Percentiles rank a stretch among this genome's conserved stretches.
These are phyloP conservation scores for Semicossyphus pulcher DNA, from an alignment of 2,113 vertebrate genomes.

Conservation along the genomic window DNA sequence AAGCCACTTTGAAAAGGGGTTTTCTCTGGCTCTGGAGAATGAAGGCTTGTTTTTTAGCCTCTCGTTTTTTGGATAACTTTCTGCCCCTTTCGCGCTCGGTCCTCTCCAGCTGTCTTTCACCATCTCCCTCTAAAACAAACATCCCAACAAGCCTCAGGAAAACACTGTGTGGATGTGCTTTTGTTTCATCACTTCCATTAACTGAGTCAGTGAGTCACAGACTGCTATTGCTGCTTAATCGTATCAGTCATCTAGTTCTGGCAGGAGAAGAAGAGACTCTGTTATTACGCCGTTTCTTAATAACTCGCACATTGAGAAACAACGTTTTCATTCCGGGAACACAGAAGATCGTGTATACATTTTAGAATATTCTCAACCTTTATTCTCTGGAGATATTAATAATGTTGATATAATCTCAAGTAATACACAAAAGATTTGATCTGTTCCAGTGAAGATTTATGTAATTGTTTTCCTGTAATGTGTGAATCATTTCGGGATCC, in stretches of 20 bases:
- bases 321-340: conserved; percentile 63
- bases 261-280: conserved; percentile 64
- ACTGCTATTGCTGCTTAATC: conserved; percentile 71
- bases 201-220: conserved; percentile 73
- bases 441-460: background rate
- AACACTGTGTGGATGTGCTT: conserved; percentile 37
- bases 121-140: conserved; percentile 61
- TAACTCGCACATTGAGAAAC: conserved; percentile 61
- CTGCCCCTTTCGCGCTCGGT: conserved; percentile 29
- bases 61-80: conserved; percentile 42
- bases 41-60: conserved; percentile 55
- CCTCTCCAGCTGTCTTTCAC: conserved; percentile 55
- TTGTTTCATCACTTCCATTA: conserved; percentile 73
- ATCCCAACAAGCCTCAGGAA: conserved; percentile 57
- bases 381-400: background rate
- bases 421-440: background rate
- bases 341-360: background rate
- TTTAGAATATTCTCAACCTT: conserved; percentile 13
- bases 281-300: conserved; percentile 62
- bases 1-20: conserved; percentile 65
- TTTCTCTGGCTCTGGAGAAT: conserved; percentile 58
- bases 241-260: conserved; percentile 71
- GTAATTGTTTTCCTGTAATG: background rate
- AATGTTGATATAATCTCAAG: background rate
- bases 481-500: conserved; percentile 34